These are phyloP conservation scores for Tineola bisselliella DNA, from an alignment of 2,888 invertebrate species.

Conservation along the genomic window DNA sequence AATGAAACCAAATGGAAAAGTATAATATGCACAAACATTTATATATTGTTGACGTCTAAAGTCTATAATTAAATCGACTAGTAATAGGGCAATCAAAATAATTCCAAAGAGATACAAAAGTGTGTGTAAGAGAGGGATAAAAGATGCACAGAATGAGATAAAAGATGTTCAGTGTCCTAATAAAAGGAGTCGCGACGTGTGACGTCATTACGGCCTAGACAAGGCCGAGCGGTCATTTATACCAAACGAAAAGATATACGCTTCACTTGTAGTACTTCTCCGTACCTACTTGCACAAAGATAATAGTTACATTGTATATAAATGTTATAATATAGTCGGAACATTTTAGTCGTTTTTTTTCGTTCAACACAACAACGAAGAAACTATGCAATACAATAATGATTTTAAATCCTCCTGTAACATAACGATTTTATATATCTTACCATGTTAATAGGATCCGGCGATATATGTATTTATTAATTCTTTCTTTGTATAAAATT, in stretches of 20 bases:
- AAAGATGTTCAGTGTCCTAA: conserved; percentile 39
- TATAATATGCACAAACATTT: conserved; percentile 11
- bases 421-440: too few relatives aligned
- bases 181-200: conserved; percentile 56
- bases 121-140: conserved; percentile 18
- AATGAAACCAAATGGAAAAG: too few relatives aligned
- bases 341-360: too few relatives aligned
- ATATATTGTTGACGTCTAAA: conserved; percentile 23
- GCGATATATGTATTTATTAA: too few relatives aligned
- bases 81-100: conserved; percentile 20
- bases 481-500: too few relatives aligned
- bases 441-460: too few relatives aligned
- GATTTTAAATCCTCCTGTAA: too few relatives aligned
- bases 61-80: conserved; percentile 34
- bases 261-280: background rate
- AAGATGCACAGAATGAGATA: conserved; percentile 22
- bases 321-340: too few relatives aligned
- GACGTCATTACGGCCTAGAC: conserved; percentile 67
- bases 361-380: too few relatives aligned
- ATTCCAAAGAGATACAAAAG: conserved; percentile 1
- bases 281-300: too few relatives aligned
- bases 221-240: conserved; percentile 60
- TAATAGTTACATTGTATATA: too few relatives aligned
- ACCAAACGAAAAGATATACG: background rate
- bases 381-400: too few relatives aligned